Percentiles rank a stretch among this genome's conserved stretches.
phyloP scores from a whole-genome alignment of 2,888 invertebrate genomes.

The Mesopsocus fuscifrons region DNA sequence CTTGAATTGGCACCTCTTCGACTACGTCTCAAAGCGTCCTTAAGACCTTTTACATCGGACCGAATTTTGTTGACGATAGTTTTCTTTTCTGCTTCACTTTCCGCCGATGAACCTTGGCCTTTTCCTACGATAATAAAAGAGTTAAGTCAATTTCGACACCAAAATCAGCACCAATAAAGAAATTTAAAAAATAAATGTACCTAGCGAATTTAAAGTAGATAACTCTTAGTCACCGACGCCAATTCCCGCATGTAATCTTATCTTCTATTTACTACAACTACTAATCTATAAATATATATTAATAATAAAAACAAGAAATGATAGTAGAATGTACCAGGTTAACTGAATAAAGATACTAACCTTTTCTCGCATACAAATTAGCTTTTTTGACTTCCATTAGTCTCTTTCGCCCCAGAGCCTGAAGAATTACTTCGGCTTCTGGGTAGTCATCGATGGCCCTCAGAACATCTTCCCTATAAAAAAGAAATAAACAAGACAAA shows the following conservation, averaged over 20 bases:
- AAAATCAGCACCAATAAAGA: too few relatives aligned
- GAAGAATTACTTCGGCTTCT: conserved; percentile 87
- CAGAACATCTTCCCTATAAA: conserved; percentile 62
- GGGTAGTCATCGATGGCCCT: conserved; percentile 95
- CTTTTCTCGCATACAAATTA: conserved; percentile 14
- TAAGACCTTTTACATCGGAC: conserved; percentile 60
- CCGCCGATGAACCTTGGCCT: conserved; percentile 11
- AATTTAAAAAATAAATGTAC: neutral
- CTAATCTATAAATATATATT: too few relatives aligned
- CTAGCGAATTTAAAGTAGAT: too few relatives aligned
- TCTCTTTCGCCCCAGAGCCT: conserved; percentile 67
- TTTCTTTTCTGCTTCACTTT: conserved; percentile 32
- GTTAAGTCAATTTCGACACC: too few relatives aligned
- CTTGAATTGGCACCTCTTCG: conserved; percentile 23
- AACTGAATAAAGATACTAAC: too few relatives aligned
- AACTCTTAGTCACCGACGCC: too few relatives aligned
- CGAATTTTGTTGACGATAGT: conserved; percentile 66
- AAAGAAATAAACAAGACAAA: too few relatives aligned
- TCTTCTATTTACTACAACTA: too few relatives aligned
- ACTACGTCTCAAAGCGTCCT: conserved; percentile 36
- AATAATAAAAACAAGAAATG: too few relatives aligned
- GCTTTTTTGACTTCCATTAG: conserved; percentile 56
- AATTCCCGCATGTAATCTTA: too few relatives aligned
- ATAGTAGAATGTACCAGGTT: too few relatives aligned
- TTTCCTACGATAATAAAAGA: too few relatives aligned